Evolutionary conservation across 1,140 invertebrate species (phyloP).

Genomic region (Drosophila navojoa): DNA sequence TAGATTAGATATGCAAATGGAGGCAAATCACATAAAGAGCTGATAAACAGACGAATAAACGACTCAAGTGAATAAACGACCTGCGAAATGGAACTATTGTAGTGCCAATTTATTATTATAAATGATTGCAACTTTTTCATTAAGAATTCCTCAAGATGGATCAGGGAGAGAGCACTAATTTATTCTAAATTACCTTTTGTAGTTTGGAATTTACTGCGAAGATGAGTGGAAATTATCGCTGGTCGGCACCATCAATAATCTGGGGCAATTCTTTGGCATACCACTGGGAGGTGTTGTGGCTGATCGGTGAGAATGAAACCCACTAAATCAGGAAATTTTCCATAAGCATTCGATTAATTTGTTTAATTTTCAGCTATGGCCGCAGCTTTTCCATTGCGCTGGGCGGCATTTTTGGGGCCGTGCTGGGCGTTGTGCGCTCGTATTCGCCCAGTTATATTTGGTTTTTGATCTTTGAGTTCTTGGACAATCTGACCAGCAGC

Average conservation of each 20-base stretch:
- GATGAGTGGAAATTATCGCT: conserved; percentile 88
- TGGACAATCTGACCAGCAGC: conserved; percentile 86
- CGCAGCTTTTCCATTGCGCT: conserved; percentile 87
- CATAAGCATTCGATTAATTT: too few relatives aligned
- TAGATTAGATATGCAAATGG: conserved; percentile 41
- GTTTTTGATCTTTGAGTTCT: conserved; percentile 87
- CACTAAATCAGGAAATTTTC: neutral
- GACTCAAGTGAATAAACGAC: conserved; percentile 32
- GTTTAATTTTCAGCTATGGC: conserved; percentile 85
- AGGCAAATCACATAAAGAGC: conserved; percentile 17
- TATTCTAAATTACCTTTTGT: conserved; percentile 42
- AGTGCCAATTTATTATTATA: conserved; percentile 72
- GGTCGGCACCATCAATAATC: conserved; percentile 89
- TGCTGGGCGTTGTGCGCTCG: conserved; percentile 87
- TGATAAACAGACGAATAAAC: conserved; percentile 4
- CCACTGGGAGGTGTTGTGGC: conserved; percentile 88
- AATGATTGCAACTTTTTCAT: conserved; percentile 73
- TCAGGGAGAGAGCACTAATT: too few relatives aligned
- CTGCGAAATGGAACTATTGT: conserved; percentile 30
- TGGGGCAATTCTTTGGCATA: conserved; percentile 89
- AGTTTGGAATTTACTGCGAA: conserved; percentile 78
- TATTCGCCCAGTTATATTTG: conserved; percentile 87
- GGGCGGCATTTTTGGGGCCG: conserved; percentile 85
- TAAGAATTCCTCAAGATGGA: neutral
- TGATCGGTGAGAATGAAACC: conserved; percentile 85